Evolutionary conservation across 2,113 vertebrate species (phyloP), one percentile per base, ranked within the genome.

Genomic region (Melanocharis versteri): DNA sequence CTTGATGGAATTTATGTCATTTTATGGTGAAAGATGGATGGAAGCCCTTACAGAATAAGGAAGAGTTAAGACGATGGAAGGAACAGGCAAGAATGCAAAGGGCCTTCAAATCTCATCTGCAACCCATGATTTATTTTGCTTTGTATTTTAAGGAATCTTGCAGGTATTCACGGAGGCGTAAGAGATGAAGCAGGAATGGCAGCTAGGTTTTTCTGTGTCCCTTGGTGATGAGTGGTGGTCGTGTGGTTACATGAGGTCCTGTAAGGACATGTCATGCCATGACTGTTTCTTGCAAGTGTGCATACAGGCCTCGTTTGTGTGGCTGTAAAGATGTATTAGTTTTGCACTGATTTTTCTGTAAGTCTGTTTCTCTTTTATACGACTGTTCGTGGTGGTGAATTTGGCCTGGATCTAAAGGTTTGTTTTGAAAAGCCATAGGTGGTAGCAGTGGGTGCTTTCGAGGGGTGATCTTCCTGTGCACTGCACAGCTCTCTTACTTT

Each of bases 141-240:
- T 48, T 53, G 40, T 53, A 1, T 57, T 77, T 83, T 48, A 66
- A 65, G 24, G 17, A 40, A 6, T 31, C n/a, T 62, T 92, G 40
- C 21, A 37, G 18, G 30, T 68, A 16, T 28, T 90, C 16, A 13
- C 1, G 8, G 45, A 77, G 42, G 35, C 0, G 0, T 28, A 31
- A 53, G 54, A 72, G 64, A 39, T 58, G 30, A 73, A 48, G 12
- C 76, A 40, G 58, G 73, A 61, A 71, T 37, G 58, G 68, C 40
- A 57, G 7, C 22, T 18, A 3, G 9, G 6, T 39, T 69, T 83
- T 50, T 53, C 35, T 47, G 37, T 45, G 35, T 78, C 11, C n/a
- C 15, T 50, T 58, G 47, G 42, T 44, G 28, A 7, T 42, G 42
- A 22, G 3, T 39, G 51, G 35, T 61, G 23, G 4, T 3, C 13